Percentiles rank a stretch among this genome's conserved stretches.
Conservation (phyloP, 37 sponge, comb jelly and placozoan species). For the Geodia barretti region DNA sequence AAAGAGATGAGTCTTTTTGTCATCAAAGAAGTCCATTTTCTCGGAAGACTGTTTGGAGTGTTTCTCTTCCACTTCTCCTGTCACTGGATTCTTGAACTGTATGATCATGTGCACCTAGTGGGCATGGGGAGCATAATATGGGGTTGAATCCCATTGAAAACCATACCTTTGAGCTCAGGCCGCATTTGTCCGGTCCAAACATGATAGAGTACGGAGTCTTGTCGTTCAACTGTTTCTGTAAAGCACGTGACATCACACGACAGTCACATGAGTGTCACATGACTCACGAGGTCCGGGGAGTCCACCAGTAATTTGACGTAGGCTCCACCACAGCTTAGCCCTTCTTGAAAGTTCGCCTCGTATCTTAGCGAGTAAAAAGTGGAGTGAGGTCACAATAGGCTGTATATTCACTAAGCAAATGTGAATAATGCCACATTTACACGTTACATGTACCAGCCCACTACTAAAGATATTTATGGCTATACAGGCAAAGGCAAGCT, state of each 20-base stretch:
- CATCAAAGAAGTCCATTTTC: slow-evolving; percentile 72
- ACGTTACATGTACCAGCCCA: too few relatives aligned
- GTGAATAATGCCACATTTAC: too few relatives aligned
- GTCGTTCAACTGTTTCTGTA: slow-evolving; percentile 76
- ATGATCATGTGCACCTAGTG: slow-evolving; percentile 92
- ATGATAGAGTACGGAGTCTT: slow-evolving; percentile 96
- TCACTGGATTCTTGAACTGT: slow-evolving; percentile 90
- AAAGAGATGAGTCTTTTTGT: slow-evolving; percentile 90
- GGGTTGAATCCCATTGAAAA: neutral
- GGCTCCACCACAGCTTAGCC: slow-evolving; percentile 92
- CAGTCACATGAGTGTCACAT: neutral
- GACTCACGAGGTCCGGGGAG: slow-evolving; percentile 58
- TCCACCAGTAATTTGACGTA: slow-evolving; percentile 90
- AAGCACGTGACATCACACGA: neutral
- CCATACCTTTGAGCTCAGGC: slow-evolving; percentile 84
- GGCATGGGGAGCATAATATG: neutral
- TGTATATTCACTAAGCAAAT: too few relatives aligned
- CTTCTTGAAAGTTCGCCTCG: slow-evolving; percentile 95
- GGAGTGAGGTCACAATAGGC: too few relatives aligned
- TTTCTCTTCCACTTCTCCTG: slow-evolving; percentile 94
- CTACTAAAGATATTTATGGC: too few relatives aligned
- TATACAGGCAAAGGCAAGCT: too few relatives aligned
- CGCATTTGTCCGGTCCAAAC: slow-evolving; percentile 99
- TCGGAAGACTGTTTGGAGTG: slow-evolving; percentile 80
- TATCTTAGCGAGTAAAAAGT: slow-evolving; percentile 53